These are phyloP conservation scores for Aselliscus stoliczkanus DNA, from an alignment of 2,797 vertebrate genomes.

Conservation along the genomic window DNA sequence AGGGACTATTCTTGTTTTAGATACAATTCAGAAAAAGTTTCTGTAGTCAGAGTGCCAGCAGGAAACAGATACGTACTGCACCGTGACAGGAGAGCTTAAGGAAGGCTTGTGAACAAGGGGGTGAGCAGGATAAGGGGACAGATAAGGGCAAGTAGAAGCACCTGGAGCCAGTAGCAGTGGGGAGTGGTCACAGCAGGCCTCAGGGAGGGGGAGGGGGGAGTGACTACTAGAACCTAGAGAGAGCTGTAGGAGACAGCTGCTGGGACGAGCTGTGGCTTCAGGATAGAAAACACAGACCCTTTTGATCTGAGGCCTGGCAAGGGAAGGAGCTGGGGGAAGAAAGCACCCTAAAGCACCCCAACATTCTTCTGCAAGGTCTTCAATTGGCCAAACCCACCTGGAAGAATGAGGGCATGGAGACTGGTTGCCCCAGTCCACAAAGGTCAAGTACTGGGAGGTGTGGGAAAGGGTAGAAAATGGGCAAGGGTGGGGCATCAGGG, in stretches of 20 bases:
- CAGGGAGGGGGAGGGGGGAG: not conserved
- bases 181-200: not conserved
- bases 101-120: not conserved
- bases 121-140: not conserved
- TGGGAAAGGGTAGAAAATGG: not conserved
- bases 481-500: not conserved
- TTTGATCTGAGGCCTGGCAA: not conserved
- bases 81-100: not conserved
- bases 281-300: not conserved
- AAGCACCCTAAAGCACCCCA: not conserved
- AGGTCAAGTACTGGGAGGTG: not conserved
- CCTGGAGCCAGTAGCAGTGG: not conserved
- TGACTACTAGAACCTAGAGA: not conserved
- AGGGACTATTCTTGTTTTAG: not conserved
- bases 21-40: conserved; percentile 37
- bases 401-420: not conserved
- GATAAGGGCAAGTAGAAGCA: not conserved
- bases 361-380: not conserved
- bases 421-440: not conserved
- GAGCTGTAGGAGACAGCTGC: not conserved
- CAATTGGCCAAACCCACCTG: not conserved
- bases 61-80: not conserved
- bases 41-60: not conserved
- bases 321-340: not conserved
- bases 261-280: not conserved